A percentile compares a stretch with the other conserved stretches of the same genome.
These are phyloP conservation scores for Ophion ventricosus DNA, from an alignment of 2,888 invertebrate species.

Conservation along the genomic window DNA sequence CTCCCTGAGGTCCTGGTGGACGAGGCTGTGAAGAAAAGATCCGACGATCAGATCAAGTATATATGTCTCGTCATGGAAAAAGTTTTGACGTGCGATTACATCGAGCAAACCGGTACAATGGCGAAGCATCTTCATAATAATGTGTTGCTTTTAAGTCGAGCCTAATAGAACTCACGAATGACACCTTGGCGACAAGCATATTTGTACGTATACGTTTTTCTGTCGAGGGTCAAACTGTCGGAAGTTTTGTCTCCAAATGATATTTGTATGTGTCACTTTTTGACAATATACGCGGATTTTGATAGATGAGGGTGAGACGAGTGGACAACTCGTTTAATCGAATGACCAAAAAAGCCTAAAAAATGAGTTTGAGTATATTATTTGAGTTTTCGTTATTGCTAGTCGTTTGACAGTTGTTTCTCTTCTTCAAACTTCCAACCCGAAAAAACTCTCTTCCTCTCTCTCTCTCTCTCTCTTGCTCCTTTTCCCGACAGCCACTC, in stretches of 20 bases:
- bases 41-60: constrained; percentile 24
- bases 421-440: not conserved
- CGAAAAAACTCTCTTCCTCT: not conserved
- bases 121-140: constrained; percentile 49
- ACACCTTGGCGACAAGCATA: constrained; percentile 50
- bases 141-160: constrained; percentile 36
- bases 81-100: constrained; percentile 59
- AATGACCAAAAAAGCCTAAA: too few species aligned
- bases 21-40: constrained; percentile 42
- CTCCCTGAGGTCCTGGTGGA: constrained; percentile 32
- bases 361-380: too few species aligned
- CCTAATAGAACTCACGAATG: constrained; percentile 45
- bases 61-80: constrained; percentile 37
- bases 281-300: too few species aligned
- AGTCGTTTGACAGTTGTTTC: constrained; percentile 45
- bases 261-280: too few species aligned
- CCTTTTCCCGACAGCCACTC: constrained; percentile 58
- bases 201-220: not conserved
- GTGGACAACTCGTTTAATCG: too few species aligned
- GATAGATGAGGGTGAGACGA: too few species aligned
- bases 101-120: constrained; percentile 52
- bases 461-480: not conserved
- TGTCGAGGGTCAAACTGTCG: constrained; percentile 81
- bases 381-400: too few species aligned
- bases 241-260: constrained; percentile 83